Percentiles rank a stretch among this genome's conserved stretches.
These are phyloP conservation scores for Heteromyza rotundicornis DNA, from an alignment of 2,888 invertebrate species.

Conservation along the genomic window DNA sequence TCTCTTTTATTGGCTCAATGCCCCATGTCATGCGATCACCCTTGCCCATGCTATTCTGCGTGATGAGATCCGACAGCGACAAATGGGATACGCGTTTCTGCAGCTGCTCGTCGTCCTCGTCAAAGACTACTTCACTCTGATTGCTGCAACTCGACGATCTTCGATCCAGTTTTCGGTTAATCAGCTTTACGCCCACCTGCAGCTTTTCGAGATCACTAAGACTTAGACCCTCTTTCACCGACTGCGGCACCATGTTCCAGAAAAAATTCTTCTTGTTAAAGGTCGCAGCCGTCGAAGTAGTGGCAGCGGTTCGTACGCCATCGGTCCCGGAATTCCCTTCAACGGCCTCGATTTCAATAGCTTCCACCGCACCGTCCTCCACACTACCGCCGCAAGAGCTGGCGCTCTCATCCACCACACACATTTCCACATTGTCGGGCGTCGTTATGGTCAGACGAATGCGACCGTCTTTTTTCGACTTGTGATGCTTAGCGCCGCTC, in stretches of 20 bases:
- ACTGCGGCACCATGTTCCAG: constrained; percentile 54
- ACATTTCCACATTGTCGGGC: constrained; percentile 58
- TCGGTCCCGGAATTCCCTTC: constrained; percentile 16
- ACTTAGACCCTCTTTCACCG: constrained; percentile 57
- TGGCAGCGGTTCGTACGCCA: not conserved
- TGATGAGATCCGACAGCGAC: constrained; percentile 59
- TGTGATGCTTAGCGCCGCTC: constrained; percentile 31
- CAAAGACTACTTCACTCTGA: constrained; percentile 6
- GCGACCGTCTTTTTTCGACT: constrained; percentile 40
- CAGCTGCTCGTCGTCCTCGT: constrained; percentile 30
- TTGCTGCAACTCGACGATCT: constrained; percentile 43
- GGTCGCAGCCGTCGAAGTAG: not conserved
- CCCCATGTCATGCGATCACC: constrained; percentile 60
- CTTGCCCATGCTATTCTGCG: constrained; percentile 60
- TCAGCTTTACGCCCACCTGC: constrained; percentile 42
- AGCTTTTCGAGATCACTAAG: constrained; percentile 49
- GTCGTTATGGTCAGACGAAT: constrained; percentile 59
- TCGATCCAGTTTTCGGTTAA: constrained; percentile 47
- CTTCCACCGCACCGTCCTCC: constrained; percentile 54
- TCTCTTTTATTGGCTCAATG: constrained; percentile 59
- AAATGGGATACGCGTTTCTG: constrained; percentile 43
- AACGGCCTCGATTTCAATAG: constrained; percentile 51
- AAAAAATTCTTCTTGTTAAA: constrained; percentile 46
- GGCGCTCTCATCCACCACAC: constrained; percentile 50
- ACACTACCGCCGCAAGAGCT: constrained; percentile 35